Conservation (phyloP, 2,113 vertebrate genomes). For the Diphyllodes magnificus region DNA sequence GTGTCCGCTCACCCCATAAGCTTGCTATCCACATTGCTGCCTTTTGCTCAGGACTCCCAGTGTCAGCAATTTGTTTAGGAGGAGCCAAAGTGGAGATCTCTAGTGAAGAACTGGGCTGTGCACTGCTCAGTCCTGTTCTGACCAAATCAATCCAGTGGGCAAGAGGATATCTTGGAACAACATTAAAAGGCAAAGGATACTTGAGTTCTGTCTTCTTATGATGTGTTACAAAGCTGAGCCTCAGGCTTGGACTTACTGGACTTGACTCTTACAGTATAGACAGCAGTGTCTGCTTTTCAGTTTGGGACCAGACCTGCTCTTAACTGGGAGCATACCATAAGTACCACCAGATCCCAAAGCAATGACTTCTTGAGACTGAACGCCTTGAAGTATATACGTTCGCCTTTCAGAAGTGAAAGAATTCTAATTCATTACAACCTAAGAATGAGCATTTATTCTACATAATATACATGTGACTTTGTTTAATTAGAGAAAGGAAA, state of each 20-base stretch:
- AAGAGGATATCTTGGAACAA: conserved; percentile 44
- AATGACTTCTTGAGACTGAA: not conserved
- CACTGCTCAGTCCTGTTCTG: not conserved
- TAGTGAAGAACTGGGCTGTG: not conserved
- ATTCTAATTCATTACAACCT: not conserved
- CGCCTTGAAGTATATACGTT: not conserved
- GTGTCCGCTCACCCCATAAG: not conserved
- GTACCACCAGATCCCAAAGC: not conserved
- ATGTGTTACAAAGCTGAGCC: conserved; percentile 51
- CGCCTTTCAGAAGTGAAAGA: not conserved
- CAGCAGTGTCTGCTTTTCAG: not conserved
- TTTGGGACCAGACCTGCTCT: not conserved
- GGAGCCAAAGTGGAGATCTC: not conserved
- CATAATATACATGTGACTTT: not conserved
- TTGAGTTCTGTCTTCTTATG: conserved; percentile 18
- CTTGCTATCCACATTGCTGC: not conserved
- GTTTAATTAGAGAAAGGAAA: not conserved
- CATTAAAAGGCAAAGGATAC: conserved; percentile 16
- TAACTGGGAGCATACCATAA: not conserved
- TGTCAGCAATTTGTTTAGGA: not conserved
- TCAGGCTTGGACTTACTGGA: conserved; percentile 9
- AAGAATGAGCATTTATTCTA: not conserved
- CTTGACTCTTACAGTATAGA: not conserved
- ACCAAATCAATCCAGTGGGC: conserved; percentile 26
- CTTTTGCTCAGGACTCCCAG: not conserved